Conservation (phyloP, 2,113 vertebrate species). For the Ictalurus furcatus region DNA sequence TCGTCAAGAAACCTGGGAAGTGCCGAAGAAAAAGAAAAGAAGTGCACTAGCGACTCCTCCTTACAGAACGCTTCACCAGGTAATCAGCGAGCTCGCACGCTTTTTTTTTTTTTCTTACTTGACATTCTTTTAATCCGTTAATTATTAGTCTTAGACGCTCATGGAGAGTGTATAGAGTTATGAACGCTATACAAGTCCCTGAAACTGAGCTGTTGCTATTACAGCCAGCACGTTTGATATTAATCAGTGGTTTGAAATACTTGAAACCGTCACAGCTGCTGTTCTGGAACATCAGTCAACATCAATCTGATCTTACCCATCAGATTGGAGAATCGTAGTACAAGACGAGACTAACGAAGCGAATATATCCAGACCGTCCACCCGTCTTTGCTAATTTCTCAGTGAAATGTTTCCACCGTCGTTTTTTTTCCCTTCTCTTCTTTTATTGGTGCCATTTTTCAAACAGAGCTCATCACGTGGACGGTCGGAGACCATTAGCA, state of each 20-base stretch:
- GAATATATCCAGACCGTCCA: neutral
- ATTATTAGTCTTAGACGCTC: neutral
- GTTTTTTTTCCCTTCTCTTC: neutral
- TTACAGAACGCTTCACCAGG: neutral
- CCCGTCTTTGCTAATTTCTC: neutral
- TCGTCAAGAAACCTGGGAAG: too few species aligned
- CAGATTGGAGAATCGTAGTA: neutral
- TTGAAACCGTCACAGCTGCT: neutral
- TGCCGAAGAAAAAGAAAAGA: neutral
- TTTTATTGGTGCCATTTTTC: constrained; percentile 5
- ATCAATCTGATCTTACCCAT: neutral
- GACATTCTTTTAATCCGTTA: neutral
- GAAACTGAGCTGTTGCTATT: neutral
- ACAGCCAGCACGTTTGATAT: neutral
- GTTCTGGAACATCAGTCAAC: neutral
- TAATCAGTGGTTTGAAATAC: neutral
- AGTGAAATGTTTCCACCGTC: neutral
- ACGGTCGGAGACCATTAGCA: neutral
- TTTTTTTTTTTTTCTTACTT: neutral
- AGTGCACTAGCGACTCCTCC: neutral
- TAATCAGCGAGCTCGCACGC: too few species aligned
- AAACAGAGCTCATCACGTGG: neutral
- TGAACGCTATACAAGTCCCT: neutral
- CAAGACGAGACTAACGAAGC: neutral
- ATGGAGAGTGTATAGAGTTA: neutral